Conservation (phyloP, 2,113 vertebrate species). For the Podiceps cristatus region DNA sequence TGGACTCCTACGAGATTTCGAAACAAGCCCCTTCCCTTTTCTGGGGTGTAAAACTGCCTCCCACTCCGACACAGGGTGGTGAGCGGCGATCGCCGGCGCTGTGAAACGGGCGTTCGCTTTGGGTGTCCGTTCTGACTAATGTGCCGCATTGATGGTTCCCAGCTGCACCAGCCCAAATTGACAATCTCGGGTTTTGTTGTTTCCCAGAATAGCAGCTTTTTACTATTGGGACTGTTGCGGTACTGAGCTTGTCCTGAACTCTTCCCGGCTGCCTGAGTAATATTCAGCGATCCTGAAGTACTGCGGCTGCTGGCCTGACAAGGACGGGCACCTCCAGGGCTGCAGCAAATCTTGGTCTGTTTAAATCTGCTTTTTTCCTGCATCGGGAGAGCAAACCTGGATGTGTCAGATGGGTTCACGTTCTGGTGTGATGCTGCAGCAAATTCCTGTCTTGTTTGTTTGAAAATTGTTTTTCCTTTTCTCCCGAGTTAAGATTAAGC, state of each 20-base stretch:
- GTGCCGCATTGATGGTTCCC: background rate
- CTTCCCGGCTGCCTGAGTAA: background rate
- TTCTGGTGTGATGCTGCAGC: background rate
- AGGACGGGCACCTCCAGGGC: background rate
- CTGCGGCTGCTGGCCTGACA: background rate
- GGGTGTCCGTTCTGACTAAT: background rate
- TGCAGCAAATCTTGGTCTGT: background rate
- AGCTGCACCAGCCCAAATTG: background rate
- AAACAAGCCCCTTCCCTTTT: background rate
- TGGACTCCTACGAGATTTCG: background rate
- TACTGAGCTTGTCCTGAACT: background rate
- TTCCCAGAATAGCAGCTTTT: background rate
- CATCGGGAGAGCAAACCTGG: background rate
- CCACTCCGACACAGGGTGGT: fast-evolving
- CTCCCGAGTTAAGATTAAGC: background rate
- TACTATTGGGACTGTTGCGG: background rate
- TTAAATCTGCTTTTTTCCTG: background rate
- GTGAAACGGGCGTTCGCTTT: background rate
- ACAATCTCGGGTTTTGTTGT: background rate
- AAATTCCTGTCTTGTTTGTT: background rate
- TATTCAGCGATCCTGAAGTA: background rate
- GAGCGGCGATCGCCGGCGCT: fast-evolving
- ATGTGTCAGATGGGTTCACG: background rate
- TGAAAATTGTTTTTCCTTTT: background rate
- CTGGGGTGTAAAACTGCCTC: background rate